Evolutionary conservation across 92 coral and sea anemone genomes (phyloP).

Genomic region (Scolanthus callimorphus): DNA sequence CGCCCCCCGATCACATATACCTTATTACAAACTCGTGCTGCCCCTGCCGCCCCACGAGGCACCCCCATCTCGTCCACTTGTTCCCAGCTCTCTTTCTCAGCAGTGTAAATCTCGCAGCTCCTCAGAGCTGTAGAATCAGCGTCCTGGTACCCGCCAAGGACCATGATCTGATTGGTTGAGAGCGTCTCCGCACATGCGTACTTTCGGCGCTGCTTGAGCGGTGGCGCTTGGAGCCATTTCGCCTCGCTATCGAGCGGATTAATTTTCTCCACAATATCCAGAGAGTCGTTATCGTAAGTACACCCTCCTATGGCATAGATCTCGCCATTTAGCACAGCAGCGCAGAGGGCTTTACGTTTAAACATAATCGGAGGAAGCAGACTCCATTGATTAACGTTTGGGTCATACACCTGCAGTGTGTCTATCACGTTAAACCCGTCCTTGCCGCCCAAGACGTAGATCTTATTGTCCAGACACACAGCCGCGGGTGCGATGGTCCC

Average conservation of each 20-base stretch:
- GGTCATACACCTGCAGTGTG: slow-evolving; percentile 61
- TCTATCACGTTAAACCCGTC: slow-evolving; percentile 44
- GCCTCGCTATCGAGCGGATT: slow-evolving; percentile 15
- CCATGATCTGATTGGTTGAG: slow-evolving; percentile 46
- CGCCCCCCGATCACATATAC: slow-evolving; percentile 73
- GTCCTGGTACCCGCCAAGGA: slow-evolving; percentile 68
- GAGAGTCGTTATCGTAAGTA: slow-evolving; percentile 49
- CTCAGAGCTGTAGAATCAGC: slow-evolving; percentile 43
- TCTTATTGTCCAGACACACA: slow-evolving; percentile 44
- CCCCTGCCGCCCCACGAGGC: slow-evolving; percentile 82
- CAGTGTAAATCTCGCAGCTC: slow-evolving; percentile 74
- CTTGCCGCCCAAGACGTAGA: slow-evolving; percentile 72
- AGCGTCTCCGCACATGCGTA: slow-evolving; percentile 62
- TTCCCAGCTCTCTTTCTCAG: slow-evolving; percentile 55
- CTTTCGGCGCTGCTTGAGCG: slow-evolving; percentile 54
- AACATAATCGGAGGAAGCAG: slow-evolving; percentile 42
- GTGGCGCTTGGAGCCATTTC: slow-evolving; percentile 31
- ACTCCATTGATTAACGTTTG: slow-evolving; percentile 33
- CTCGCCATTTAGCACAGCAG: slow-evolving; percentile 43
- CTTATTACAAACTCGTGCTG: slow-evolving; percentile 35
- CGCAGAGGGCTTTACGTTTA: slow-evolving; percentile 67
- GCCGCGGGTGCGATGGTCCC: slow-evolving; percentile 46
- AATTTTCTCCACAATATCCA: slow-evolving; percentile 42
- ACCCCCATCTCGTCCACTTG: slow-evolving; percentile 36
- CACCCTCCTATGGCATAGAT: slow-evolving; percentile 83